A percentile compares a stretch with the other conserved stretches of the same genome.
phyloP scores from a whole-genome alignment of 2,113 vertebrate species.

The Bubo scandiacus region DNA sequence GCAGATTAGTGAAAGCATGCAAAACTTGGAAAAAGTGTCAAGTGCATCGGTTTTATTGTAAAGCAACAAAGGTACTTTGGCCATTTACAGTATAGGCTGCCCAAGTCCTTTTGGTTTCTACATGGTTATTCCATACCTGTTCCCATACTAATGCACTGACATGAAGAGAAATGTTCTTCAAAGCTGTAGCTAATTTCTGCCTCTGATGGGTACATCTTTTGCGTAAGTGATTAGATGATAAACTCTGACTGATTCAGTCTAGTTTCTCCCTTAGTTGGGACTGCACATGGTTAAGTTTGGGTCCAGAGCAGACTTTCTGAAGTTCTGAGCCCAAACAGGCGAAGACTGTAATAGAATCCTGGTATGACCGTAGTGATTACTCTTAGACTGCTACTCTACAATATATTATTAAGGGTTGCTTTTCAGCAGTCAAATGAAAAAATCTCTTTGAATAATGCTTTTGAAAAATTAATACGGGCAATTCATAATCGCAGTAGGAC shows the following conservation, averaged over 20 bases:
- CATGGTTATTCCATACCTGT: neutral
- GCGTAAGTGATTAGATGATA: neutral
- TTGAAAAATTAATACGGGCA: constrained; percentile 24
- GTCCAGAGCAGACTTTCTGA: neutral
- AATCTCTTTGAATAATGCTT: neutral
- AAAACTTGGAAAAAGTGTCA: neutral
- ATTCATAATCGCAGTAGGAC: neutral
- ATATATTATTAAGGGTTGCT: neutral
- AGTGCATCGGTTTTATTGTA: neutral
- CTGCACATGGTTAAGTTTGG: fast-evolving
- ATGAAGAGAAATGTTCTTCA: neutral
- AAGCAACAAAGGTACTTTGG: neutral
- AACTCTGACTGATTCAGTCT: neutral
- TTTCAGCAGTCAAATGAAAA: neutral
- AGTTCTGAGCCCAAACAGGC: neutral
- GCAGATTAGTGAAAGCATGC: neutral
- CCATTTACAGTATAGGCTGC: neutral
- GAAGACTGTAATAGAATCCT: neutral
- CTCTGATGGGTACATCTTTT: neutral
- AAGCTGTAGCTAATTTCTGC: neutral
- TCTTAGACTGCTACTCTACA: neutral
- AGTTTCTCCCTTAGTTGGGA: neutral
- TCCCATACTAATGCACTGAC: neutral
- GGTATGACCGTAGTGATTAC: neutral
- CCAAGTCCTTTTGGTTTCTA: neutral